These are phyloP conservation scores for Odontocolon sp. DNA, from an alignment of 2,888 invertebrate genomes.

Conservation along the genomic window DNA sequence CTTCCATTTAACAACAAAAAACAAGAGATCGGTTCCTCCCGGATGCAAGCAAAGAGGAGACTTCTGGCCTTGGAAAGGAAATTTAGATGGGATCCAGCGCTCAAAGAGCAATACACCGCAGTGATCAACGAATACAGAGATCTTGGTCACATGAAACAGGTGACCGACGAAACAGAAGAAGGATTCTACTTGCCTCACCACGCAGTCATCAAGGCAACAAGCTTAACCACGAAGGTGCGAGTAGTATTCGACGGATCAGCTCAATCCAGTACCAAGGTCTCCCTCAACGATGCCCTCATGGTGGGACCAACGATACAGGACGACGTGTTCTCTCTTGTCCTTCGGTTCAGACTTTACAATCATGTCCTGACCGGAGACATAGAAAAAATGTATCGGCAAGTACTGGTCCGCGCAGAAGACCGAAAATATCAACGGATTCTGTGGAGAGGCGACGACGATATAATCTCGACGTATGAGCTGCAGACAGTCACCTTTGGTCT, in stretches of 20 bases:
- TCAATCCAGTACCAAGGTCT: constrained; percentile 34
- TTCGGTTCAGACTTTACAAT: constrained; percentile 41
- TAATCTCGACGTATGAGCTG: constrained; percentile 8
- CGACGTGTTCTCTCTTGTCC: constrained; percentile 58
- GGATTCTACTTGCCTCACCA: constrained; percentile 59
- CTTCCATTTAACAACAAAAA: constrained; percentile 45
- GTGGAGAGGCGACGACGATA: not conserved
- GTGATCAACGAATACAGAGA: constrained; percentile 43
- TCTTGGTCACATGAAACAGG: constrained; percentile 27
- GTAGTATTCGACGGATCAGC: constrained; percentile 66
- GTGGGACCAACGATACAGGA: constrained; percentile 65
- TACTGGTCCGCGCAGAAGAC: constrained; percentile 29
- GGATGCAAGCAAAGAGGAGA: constrained; percentile 28
- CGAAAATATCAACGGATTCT: constrained; percentile 41
- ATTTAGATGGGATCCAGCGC: constrained; percentile 32
- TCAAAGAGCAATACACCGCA: constrained; percentile 32
- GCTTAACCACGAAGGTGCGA: constrained; percentile 62
- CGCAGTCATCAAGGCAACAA: constrained; percentile 52
- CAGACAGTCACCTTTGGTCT: constrained; percentile 53
- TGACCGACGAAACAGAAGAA: not conserved
- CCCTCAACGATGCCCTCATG: constrained; percentile 58
- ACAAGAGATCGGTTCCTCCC: constrained; percentile 10
- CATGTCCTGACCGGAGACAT: constrained; percentile 41
- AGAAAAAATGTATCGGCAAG: constrained; percentile 57
- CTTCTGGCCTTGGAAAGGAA: constrained; percentile 33